Evolutionary conservation across 2,113 vertebrate species (phyloP), one percentile per base, ranked within the genome.

Genomic region (Colossoma macropomum): DNA sequence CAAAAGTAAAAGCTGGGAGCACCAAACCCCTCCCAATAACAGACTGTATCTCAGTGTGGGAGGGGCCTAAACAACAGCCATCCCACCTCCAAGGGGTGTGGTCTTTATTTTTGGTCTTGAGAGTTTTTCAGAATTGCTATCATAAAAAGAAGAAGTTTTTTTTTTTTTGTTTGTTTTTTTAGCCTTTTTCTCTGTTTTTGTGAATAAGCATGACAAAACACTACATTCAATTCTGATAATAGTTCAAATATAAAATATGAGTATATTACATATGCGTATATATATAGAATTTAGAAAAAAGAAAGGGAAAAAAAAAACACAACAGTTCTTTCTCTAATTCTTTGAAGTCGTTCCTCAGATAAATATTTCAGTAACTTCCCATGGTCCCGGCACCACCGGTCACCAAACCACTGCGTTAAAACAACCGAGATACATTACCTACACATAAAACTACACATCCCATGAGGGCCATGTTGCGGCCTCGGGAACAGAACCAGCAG

Each of bases 221-320:
- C 95, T 96, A 95, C 96, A 95, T 94, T 96, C 95, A 95, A 90
- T 94, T 89, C 91, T 92, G 92, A 93, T 93, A 95, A 94, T 85
- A 88, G 90, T 90, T 94, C 90, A 92, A 93, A 93, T 94, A 94
- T 93, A 93, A 94, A 94, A 95, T 94, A 92, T 92, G 92, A 93
- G 91, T 93, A 94, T 93, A 90, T 93, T 94, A 93, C 91, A 93
- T 82, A 89, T 86, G 84, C 77, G 86, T 93, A 93, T 93, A 93
- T 90, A 89, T 94, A 92, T 92, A 94, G 86, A 92, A 94, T 93
- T 92, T 91, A 87, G 91, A 94, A 93, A 89, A 54, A 19, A 79
- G 60, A 71, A 50, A 50, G 10, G 0, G 16, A 25, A 4, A 27
- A 73, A 60, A 88, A 80, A 82, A 81, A 56, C 17, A 56, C 13